phyloP scores from a whole-genome alignment of 2,888 invertebrate species.

The Polylopha cassiicola region DNA sequence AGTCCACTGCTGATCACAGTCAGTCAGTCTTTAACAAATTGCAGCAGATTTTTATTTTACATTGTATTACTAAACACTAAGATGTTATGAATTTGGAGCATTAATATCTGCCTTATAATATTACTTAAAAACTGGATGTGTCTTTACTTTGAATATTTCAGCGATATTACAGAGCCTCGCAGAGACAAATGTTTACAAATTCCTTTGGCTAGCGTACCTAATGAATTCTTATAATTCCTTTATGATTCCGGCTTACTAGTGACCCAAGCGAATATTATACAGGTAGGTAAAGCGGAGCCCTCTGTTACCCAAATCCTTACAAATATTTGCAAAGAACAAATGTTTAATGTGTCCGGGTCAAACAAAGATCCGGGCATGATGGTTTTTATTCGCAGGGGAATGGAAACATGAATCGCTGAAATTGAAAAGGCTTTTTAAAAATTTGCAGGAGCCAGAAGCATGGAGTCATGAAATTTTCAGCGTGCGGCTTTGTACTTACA shows the following conservation, averaged over 20 bases:
- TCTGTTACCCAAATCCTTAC: constrained; percentile 41
- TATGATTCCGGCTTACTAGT: constrained; percentile 8
- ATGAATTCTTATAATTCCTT: neutral
- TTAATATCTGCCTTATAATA: too few species aligned
- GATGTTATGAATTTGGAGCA: too few species aligned
- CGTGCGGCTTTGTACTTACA: constrained; percentile 50
- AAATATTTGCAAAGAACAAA: constrained; percentile 47
- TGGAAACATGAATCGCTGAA: constrained; percentile 48
- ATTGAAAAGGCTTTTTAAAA: constrained; percentile 58
- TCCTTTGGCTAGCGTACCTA: too few species aligned
- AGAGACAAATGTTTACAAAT: too few species aligned
- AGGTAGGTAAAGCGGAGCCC: constrained; percentile 29
- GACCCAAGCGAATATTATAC: constrained; percentile 10
- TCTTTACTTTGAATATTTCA: too few species aligned
- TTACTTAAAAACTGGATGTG: too few species aligned
- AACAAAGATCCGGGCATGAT: constrained; percentile 46
- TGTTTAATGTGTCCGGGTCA: constrained; percentile 50
- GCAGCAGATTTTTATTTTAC: too few species aligned
- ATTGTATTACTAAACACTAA: too few species aligned
- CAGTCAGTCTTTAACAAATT: too few species aligned
- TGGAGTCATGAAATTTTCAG: constrained; percentile 59
- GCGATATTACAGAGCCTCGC: too few species aligned
- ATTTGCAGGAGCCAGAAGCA: constrained; percentile 46
- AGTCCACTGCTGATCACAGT: too few species aligned
- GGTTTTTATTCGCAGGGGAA: constrained; percentile 36